Evolutionary conservation across 2,797 vertebrate species (phyloP).

Genomic region (Myioborus melanocephalus): DNA sequence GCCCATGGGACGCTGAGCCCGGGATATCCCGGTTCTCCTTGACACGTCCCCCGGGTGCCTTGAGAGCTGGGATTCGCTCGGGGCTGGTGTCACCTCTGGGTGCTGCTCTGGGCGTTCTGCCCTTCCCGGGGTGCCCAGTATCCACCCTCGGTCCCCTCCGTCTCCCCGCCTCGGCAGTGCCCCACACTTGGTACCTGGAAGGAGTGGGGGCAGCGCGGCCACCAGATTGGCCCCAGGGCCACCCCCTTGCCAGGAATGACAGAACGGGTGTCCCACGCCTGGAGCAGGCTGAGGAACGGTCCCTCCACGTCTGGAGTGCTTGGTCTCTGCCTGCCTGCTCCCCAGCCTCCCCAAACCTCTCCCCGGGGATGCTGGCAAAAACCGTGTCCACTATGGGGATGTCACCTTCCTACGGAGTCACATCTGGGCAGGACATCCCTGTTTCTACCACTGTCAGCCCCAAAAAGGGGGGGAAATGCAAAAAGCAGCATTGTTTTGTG

Average conservation of each 20-base stretch:
- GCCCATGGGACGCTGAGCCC: neutral
- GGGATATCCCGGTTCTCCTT: neutral
- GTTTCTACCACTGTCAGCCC: neutral
- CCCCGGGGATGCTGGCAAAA: neutral
- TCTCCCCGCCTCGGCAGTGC: fast-evolving
- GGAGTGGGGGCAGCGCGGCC: fast-evolving
- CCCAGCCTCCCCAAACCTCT: neutral
- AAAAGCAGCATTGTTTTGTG: neutral
- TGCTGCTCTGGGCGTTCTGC: neutral
- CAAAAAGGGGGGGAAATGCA: neutral
- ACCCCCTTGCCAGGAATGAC: neutral
- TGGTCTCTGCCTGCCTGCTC: neutral
- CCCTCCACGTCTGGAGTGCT: neutral
- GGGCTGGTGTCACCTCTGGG: neutral
- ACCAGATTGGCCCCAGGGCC: neutral
- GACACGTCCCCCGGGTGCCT: neutral
- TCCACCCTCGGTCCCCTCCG: neutral
- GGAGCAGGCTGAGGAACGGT: neutral
- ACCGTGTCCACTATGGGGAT: fast-evolving
- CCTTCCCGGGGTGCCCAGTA: neutral
- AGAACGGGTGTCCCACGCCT: neutral
- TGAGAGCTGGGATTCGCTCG: neutral
- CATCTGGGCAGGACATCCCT: neutral
- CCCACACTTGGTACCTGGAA: neutral
- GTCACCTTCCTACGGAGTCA: neutral